Conservation (phyloP, 2,888 invertebrate genomes). For the Linyphia triangularis region DNA sequence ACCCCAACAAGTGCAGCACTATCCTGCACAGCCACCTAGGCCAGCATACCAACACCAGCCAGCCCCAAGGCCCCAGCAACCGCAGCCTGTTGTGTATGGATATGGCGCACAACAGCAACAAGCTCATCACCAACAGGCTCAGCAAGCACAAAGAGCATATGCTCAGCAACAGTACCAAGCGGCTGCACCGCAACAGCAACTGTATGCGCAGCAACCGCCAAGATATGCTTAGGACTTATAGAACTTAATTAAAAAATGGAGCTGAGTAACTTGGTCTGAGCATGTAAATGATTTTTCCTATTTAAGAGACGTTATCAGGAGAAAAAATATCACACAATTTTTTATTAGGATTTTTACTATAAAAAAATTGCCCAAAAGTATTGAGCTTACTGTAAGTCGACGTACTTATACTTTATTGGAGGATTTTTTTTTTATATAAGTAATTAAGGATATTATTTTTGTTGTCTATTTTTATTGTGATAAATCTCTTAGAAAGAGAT, state of each 20-base stretch:
- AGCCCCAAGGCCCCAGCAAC: constrained; percentile 39
- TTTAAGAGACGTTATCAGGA: neutral
- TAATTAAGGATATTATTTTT: too few relatives aligned
- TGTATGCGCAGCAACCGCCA: constrained; percentile 39
- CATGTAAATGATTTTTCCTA: too few relatives aligned
- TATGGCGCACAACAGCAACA: constrained; percentile 49
- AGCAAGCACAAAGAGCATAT: constrained; percentile 61
- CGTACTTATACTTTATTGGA: too few relatives aligned
- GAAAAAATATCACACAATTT: neutral
- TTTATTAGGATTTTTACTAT: neutral
- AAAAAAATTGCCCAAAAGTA: too few relatives aligned
- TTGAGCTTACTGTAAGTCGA: too few relatives aligned
- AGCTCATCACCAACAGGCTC: constrained; percentile 40
- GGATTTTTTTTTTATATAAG: too few relatives aligned
- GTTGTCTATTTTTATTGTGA: too few relatives aligned
- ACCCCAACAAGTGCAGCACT: constrained; percentile 13
- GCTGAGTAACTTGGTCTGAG: neutral
- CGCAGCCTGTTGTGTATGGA: constrained; percentile 27
- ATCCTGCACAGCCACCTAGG: constrained; percentile 2
- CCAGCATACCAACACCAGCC: constrained; percentile 22
- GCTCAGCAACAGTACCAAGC: constrained; percentile 66
- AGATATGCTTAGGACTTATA: constrained; percentile 39
- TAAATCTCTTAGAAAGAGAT: too few relatives aligned
- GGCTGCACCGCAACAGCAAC: constrained; percentile 50
- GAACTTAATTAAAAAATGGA: constrained; percentile 14